Conservation (phyloP, 2,113 vertebrate species). For the Daphoenositta chrysoptera region DNA sequence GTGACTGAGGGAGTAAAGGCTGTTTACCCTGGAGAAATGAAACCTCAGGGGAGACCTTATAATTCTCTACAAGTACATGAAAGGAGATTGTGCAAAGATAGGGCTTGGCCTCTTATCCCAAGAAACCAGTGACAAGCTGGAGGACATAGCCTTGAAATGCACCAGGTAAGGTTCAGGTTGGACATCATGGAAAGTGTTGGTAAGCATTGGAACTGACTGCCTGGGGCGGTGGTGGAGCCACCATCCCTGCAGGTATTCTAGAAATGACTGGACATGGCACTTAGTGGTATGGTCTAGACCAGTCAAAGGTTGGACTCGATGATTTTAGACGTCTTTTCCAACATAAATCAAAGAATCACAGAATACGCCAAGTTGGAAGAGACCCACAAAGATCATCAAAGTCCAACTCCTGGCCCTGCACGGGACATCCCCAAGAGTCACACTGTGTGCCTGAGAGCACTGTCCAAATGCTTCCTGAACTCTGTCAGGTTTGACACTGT, state of each 20-base stretch:
- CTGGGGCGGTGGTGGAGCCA: rapidly evolving
- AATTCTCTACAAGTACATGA: background rate
- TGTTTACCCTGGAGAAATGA: background rate
- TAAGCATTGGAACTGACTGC: background rate
- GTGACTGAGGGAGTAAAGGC: background rate
- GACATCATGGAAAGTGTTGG: background rate
- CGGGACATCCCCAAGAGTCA: background rate
- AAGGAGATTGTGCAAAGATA: background rate
- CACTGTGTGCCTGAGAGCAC: background rate
- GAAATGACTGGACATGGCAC: background rate
- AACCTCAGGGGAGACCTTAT: background rate
- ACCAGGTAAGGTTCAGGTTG: background rate
- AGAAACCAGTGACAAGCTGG: background rate
- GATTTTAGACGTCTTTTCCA: background rate
- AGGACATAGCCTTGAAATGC: background rate
- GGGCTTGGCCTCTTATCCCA: background rate
- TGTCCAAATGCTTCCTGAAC: background rate
- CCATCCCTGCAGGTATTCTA: background rate
- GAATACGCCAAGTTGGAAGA: background rate
- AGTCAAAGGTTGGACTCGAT: rapidly evolving
- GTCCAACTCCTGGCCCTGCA: background rate
- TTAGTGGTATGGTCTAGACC: background rate
- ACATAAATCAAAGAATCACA: background rate
- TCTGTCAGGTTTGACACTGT: background rate
- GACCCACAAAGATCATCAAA: background rate